Evolutionary conservation across 2,888 invertebrate genomes (phyloP), one percentile per base, ranked within the genome.

Genomic region (Amphipyra berbera): DNA sequence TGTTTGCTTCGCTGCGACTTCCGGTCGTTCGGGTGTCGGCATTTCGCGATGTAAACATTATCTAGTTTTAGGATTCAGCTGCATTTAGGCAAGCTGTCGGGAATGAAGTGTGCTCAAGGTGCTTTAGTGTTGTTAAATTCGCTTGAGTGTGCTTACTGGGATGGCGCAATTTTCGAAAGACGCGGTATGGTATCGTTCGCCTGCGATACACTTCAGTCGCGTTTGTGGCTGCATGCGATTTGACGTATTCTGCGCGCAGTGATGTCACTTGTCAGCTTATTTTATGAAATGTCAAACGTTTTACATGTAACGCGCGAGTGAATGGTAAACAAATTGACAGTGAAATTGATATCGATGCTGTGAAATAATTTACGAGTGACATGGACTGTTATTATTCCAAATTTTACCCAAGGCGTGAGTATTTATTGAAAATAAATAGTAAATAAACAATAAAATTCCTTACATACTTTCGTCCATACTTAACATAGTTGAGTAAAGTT

Each of bases 1-100:
- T 96, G 96, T 96, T 96, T 96, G 96, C 95, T 95, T 95, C 95
- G 95, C 95, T 87, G 91, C 90, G 90, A 95, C 95, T 95, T 95
- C 95, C 95, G 95, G 92, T 88, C 90, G 94, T 90, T 95, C 87
- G 92, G 90, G 93, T 93, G 94, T 93, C 93, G 93, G 92, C 92
- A 92, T 94, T 92, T 94, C 89, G 94, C 93, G 95, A 93, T 93
- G 95, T 95, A 95, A 95, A 95, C 95, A 95, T 92, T 93, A 94
- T 94, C 92, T 94, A 93, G 94, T 91, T 89, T 90, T 90, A 87
- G 89, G 90, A 89, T 88, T 90, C 82, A 87, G 87, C 83, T 83
- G 88, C 87, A 89, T 91, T 91, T 89, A 88, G 86, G 88, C 85
- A 85, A 89, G 94, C 90, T 89, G 88, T 90, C 88, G 91, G 91